A percentile compares a stretch with the other conserved stretches of the same genome.
Evolutionary conservation across 2,797 vertebrate genomes (phyloP).

Genomic region (Mormyrus hasselquistii): DNA sequence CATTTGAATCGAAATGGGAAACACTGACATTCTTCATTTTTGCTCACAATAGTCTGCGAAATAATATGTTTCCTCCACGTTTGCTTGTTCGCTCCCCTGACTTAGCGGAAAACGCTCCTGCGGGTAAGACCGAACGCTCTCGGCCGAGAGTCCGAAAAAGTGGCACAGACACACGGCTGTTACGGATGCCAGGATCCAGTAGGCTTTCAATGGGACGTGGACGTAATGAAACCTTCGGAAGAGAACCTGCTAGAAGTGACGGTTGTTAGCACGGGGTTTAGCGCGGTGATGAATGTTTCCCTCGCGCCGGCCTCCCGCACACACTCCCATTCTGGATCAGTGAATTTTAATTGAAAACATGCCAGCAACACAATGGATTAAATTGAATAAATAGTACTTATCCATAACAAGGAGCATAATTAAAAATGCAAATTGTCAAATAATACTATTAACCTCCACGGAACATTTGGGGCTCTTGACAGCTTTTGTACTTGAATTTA

Average conservation of each 20-base stretch:
- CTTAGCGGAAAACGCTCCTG: neutral
- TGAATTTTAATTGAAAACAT: conserved; percentile 35
- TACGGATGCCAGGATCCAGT: neutral
- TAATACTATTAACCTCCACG: conserved; percentile 43
- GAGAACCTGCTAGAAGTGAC: neutral
- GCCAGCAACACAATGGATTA: conserved; percentile 36
- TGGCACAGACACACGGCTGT: neutral
- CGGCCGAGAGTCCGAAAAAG: neutral
- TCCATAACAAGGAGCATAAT: conserved; percentile 42
- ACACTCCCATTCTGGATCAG: neutral
- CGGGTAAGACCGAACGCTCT: neutral
- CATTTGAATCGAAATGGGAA: neutral
- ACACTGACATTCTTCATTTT: neutral
- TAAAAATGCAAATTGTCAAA: conserved; percentile 51
- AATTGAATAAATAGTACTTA: conserved; percentile 41
- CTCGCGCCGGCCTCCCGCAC: neutral
- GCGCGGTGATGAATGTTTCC: conserved; percentile 22
- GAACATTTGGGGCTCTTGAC: conserved; percentile 39
- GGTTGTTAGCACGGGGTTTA: conserved; percentile 24
- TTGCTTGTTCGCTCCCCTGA: neutral
- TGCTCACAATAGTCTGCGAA: neutral
- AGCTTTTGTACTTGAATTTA: conserved; percentile 44
- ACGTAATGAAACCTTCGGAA: neutral
- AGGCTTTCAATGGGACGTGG: neutral
- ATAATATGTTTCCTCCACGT: neutral